Evolutionary conservation across 2,888 invertebrate species (phyloP), one percentile per base, ranked within the genome.

Genomic region (Ecdyonurus torrentis): DNA sequence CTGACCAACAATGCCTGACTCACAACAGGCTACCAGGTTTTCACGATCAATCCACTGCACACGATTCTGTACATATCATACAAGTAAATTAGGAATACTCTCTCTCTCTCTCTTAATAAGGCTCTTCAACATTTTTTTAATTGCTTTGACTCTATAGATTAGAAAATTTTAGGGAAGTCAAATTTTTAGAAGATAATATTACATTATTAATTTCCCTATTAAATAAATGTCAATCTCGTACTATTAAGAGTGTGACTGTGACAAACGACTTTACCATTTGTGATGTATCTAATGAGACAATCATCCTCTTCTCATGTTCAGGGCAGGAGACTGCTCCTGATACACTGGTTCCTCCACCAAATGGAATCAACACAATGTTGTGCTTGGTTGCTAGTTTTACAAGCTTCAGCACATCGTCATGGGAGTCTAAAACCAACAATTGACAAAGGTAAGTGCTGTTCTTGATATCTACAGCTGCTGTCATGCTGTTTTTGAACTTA

Each of bases 261-360:
- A 50, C 18, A 10, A 50, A 50, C 10, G 18, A 50, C 18, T 10
- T 55, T 55, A 81, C 81, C 95, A 99, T 95, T 72, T 93, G 91
- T 24, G 93, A 90, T 58, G 94, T 97, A 74, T 99, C 98, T 66
- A 99, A 73, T 0, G 88, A 89, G 37, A 95, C 80, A 66, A 99
- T 95, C 68, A 89, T 87, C 61, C 90, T 78, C 23, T 76, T 77
- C 74, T 93, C 94, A 24, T 83, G 74, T 18, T 77, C 76, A 0
- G 96, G 96, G 73, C 96, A 96, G 60, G 87, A 84, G 10, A 93
- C 80, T 0, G 91, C 87, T 1, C 91, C 89, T 0, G 94, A 91
- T 0, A 96, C 96, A 55, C 91, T 92, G 0, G 96, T 96, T 1
- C 95, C 96, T 1, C 96, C 96, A 0, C 97, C 97, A 74, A 86